These are phyloP conservation scores for Drosophila rellima DNA, from an alignment of 2,888 invertebrate genomes.

Conservation along the genomic window DNA sequence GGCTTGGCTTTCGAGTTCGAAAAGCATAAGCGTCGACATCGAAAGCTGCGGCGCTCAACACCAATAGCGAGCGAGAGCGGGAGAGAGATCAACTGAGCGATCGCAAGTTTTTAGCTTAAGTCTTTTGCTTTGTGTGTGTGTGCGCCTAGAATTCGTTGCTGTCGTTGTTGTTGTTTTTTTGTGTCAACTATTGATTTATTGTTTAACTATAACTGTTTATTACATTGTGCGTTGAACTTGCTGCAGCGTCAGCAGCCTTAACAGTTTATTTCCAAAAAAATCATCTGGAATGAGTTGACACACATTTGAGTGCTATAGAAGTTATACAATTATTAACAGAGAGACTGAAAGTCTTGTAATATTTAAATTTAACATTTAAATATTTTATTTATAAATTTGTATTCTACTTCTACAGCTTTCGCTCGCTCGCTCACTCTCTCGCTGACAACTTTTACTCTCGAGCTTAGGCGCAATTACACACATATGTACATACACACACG, in stretches of 20 bases:
- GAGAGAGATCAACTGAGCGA: constrained; percentile 19
- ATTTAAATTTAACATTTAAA: constrained; percentile 3
- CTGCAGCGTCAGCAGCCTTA: constrained; percentile 23
- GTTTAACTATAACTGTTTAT: constrained; percentile 73
- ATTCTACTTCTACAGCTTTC: not conserved
- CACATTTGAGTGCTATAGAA: constrained; percentile 27
- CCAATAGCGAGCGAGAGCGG: constrained; percentile 11
- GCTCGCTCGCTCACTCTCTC: constrained; percentile 25
- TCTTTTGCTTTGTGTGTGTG: constrained; percentile 53
- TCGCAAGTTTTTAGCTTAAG: constrained; percentile 64
- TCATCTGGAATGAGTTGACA: constrained; percentile 42
- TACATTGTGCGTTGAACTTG: constrained; percentile 66
- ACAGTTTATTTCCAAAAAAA: constrained; percentile 29
- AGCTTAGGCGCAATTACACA: constrained; percentile 38
- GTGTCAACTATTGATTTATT: constrained; percentile 70
- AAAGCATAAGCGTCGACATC: constrained; percentile 19
- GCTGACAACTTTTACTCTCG: constrained; percentile 75
- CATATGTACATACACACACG: not conserved
- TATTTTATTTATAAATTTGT: not conserved
- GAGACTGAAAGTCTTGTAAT: not conserved
- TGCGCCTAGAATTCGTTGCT: constrained; percentile 54
- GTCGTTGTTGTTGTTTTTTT: constrained; percentile 18
- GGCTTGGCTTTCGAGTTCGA: constrained; percentile 47
- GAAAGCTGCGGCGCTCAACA: constrained; percentile 11
- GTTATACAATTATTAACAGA: constrained; percentile 7